Evolutionary conservation across 1,140 invertebrate genomes (phyloP).

Genomic region (Reticulitermes speratus): DNA sequence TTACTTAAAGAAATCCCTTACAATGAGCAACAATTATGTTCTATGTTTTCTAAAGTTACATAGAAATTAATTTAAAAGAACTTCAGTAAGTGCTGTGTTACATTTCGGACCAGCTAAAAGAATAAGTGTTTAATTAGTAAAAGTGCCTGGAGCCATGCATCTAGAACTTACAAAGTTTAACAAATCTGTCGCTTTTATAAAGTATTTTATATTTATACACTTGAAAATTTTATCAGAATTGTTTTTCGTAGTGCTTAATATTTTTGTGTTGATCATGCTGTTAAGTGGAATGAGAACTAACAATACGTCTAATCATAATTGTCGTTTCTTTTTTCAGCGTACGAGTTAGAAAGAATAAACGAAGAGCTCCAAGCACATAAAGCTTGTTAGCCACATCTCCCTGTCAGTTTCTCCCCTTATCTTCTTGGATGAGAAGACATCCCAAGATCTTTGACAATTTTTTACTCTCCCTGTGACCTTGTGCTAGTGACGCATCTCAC

Average conservation of each 20-base stretch:
- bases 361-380: background rate
- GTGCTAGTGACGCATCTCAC: no score
- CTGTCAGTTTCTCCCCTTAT: background rate
- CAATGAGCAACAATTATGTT: no score
- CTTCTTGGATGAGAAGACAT: background rate
- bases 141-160: background rate
- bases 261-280: background rate
- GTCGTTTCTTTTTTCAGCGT: background rate
- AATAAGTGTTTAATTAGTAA: background rate
- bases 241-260: background rate
- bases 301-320: background rate
- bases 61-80: no score
- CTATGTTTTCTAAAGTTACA: no score
- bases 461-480: no score
- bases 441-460: background rate
- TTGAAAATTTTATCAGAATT: background rate
- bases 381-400: background rate
- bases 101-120: no score
- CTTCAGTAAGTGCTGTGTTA: no score
- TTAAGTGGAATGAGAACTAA: background rate
- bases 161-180: background rate
- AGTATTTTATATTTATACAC: background rate
- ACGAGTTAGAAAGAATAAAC: background rate
- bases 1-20: no score
- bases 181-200: background rate